Evolutionary conservation across 2,797 vertebrate species (phyloP).

Genomic region (Fratercula arctica): DNA sequence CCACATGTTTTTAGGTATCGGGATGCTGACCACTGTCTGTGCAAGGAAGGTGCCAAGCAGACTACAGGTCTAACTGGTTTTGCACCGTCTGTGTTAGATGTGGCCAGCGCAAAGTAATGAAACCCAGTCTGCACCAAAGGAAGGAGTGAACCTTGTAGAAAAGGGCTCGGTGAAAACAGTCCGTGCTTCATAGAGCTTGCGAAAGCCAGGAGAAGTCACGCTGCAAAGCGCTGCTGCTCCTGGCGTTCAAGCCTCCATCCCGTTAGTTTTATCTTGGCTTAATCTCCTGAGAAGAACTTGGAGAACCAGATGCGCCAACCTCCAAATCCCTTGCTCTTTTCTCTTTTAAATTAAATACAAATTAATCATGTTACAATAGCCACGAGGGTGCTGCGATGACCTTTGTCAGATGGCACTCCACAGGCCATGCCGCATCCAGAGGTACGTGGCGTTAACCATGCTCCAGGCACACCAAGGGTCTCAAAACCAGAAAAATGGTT

Average conservation of each 20-base stretch:
- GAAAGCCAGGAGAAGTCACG: neutral
- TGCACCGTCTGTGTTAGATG: neutral
- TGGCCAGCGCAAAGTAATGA: neutral
- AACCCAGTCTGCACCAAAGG: rapidly evolving
- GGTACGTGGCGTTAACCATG: rapidly evolving
- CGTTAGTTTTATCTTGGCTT: neutral
- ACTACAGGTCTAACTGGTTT: neutral
- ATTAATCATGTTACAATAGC: neutral
- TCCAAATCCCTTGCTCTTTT: neutral
- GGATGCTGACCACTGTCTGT: neutral
- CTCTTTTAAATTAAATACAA: neutral
- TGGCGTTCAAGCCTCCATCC: rapidly evolving
- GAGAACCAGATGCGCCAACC: neutral
- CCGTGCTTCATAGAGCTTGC: rapidly evolving
- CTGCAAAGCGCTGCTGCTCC: neutral
- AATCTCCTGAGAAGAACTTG: neutral
- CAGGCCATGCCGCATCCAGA: neutral
- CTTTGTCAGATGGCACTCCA: neutral
- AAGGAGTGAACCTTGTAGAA: neutral
- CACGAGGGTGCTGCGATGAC: neutral
- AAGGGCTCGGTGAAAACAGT: neutral
- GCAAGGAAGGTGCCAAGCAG: neutral
- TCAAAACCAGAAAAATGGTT: neutral
- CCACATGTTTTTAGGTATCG: rapidly evolving
- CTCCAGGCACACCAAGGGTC: neutral